phyloP scores from a whole-genome alignment of 2,888 invertebrate genomes.

The Globia sparganii region DNA sequence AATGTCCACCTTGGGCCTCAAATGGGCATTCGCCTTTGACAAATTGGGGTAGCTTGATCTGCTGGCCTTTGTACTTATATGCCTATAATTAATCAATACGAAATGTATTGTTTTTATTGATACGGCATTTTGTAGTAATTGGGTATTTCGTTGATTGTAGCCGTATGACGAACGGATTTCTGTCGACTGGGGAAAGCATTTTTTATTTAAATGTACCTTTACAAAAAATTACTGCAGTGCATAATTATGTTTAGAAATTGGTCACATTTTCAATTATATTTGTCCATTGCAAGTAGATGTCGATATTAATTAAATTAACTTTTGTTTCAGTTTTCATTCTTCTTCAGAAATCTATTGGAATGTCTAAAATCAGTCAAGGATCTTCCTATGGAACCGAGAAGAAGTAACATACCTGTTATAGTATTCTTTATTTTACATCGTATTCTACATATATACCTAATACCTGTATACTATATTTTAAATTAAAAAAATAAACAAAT shows the following conservation, averaged over 20 bases:
- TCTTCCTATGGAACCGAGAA: constrained; percentile 94
- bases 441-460: constrained; percentile 61
- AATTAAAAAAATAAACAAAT: constrained; percentile 35
- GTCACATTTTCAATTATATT: background rate
- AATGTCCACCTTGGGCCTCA: too few relatives aligned
- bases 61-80: too few relatives aligned
- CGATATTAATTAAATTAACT: constrained; percentile 19
- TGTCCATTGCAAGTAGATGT: background rate
- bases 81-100: background rate
- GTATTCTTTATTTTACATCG: constrained; percentile 60
- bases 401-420: constrained; percentile 80
- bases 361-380: constrained; percentile 96
- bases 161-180: background rate
- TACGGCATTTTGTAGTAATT: background rate
- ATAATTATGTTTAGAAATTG: background rate
- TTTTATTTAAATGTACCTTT: background rate
- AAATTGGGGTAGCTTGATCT: too few relatives aligned
- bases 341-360: constrained; percentile 94
- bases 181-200: background rate
- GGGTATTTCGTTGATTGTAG: background rate
- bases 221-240: background rate
- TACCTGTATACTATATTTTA: constrained; percentile 63
- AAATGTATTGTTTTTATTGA: background rate
- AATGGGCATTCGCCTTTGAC: too few relatives aligned
- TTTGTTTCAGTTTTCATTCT: constrained; percentile 93